phyloP scores from a whole-genome alignment of 2,888 invertebrate genomes.

The Ypsolopha scabrella region DNA sequence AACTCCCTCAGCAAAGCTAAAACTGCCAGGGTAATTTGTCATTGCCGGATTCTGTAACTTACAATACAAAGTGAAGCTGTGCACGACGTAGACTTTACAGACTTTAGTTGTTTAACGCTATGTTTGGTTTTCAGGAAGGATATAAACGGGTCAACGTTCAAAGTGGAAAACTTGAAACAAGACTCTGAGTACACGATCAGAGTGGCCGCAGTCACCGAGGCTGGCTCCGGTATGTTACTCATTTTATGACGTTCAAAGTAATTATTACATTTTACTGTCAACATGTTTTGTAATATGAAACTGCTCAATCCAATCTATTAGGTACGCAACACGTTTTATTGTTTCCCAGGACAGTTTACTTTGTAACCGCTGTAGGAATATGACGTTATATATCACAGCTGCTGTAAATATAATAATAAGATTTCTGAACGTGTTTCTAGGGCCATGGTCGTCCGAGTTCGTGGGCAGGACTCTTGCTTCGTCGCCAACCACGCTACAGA shows the following conservation, averaged over 20 bases:
- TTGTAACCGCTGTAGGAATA: background rate
- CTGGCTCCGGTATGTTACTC: conserved; percentile 66
- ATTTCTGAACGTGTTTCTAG: conserved; percentile 31
- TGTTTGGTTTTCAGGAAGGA: conserved; percentile 34
- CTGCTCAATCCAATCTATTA: background rate
- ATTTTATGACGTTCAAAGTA: too few species aligned
- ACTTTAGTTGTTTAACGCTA: background rate
- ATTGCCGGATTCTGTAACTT: too few species aligned
- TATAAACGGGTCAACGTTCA: conserved; percentile 72
- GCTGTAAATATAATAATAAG: background rate
- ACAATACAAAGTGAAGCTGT: too few species aligned
- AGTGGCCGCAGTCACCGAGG: conserved; percentile 82
- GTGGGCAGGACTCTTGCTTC: conserved; percentile 75
- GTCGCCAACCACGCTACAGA: conserved; percentile 66
- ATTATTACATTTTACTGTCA: background rate
- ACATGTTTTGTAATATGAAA: background rate
- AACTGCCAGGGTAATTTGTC: too few species aligned
- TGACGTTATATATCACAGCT: background rate
- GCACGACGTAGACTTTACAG: too few species aligned
- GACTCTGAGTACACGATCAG: conserved; percentile 82
- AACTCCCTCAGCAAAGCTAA: too few species aligned
- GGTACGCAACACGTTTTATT: background rate
- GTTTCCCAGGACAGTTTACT: background rate
- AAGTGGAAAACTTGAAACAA: conserved; percentile 78
- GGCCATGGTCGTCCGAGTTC: conserved; percentile 85